A percentile compares a stretch with the other conserved stretches of the same genome.
phyloP scores from a whole-genome alignment of 92 coral and sea anemone genomes.

The Pocillopora meandrina region DNA sequence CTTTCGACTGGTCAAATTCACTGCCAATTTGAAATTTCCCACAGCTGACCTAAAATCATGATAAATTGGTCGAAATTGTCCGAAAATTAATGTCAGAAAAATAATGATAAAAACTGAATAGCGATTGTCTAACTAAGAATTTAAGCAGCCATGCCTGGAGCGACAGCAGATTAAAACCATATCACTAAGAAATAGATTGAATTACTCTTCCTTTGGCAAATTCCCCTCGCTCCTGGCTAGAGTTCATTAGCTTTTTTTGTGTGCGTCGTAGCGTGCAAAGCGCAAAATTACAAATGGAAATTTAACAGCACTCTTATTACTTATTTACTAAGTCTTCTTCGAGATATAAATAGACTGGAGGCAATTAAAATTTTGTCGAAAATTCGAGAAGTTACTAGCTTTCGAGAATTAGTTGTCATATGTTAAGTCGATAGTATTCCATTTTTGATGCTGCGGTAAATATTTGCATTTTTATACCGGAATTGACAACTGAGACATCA shows the following conservation, averaged over 20 bases:
- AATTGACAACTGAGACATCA: too few relatives aligned
- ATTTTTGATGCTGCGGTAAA: too few relatives aligned
- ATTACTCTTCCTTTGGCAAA: neutral
- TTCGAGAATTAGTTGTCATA: too few relatives aligned
- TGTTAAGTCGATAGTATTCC: too few relatives aligned
- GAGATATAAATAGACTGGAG: neutral
- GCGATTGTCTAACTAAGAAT: neutral
- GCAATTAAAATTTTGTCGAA: neutral
- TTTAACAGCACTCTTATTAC: conserved; percentile 3
- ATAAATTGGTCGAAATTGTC: too few relatives aligned
- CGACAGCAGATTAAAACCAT: neutral
- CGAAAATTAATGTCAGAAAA: too few relatives aligned
- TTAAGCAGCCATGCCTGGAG: neutral
- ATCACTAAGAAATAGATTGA: neutral
- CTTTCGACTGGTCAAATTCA: too few relatives aligned
- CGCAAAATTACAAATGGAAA: conserved; percentile 7
- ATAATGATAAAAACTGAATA: too few relatives aligned
- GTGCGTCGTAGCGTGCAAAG: neutral
- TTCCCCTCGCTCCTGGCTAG: neutral
- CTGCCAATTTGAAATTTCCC: too few relatives aligned
- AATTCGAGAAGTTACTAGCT: neutral
- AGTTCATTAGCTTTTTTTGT: conserved; percentile 2
- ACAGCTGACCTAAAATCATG: too few relatives aligned
- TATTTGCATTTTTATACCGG: too few relatives aligned
- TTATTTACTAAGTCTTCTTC: neutral